Evolutionary conservation across 2,888 invertebrate species (phyloP).

Genomic region (Dryadula phaetusa): DNA sequence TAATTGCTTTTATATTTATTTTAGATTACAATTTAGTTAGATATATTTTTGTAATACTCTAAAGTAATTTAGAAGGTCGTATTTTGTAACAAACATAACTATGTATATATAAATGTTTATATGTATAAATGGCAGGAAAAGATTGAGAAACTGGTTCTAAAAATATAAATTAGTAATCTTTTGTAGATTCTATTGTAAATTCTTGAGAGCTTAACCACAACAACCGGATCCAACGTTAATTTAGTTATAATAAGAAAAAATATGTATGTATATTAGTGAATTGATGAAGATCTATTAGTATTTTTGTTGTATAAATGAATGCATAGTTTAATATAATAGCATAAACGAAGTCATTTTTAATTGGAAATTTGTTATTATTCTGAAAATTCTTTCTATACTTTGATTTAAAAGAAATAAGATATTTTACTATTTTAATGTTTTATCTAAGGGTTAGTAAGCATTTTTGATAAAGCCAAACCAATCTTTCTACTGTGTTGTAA

Average conservation of each 20-base stretch:
- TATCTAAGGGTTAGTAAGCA: no score
- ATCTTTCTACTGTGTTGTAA: no score
- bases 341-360: no score
- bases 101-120: neutral
- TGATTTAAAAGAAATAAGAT: no score
- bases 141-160: conserved; percentile 5
- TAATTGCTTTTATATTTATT: no score
- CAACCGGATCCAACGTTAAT: conserved; percentile 1
- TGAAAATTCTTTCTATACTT: no score
- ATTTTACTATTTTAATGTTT: no score
- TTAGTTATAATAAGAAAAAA: neutral
- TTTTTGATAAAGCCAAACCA: no score
- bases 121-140: neutral
- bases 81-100: neutral
- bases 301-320: neutral
- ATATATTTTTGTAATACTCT: no score
- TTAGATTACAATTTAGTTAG: no score
- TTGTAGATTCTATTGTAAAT: conserved; percentile 15
- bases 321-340: no score
- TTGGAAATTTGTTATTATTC: no score
- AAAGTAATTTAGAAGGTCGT: neutral
- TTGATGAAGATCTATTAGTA: neutral
- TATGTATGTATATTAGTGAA: neutral
- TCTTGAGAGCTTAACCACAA: neutral
- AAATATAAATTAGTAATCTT: neutral